Conservation (phyloP, 2,888 invertebrate genomes). For the Mimas tiliae region DNA sequence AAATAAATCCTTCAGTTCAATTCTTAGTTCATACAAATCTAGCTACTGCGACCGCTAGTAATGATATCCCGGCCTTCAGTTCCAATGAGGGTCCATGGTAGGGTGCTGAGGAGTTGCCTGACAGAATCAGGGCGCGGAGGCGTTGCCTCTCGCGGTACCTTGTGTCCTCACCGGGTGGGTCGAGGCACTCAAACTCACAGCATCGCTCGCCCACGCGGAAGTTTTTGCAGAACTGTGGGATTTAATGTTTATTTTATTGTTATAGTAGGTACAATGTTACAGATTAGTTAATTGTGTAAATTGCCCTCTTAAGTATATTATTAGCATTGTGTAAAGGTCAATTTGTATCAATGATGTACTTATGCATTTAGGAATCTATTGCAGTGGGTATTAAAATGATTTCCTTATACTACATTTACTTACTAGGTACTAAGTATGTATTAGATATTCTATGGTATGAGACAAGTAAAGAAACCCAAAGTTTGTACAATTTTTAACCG, state of each 20-base stretch:
- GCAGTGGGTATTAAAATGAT: no score
- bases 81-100: constrained; percentile 58
- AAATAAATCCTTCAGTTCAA: not conserved
- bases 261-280: not conserved
- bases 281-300: not conserved
- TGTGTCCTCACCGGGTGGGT: constrained; percentile 88
- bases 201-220: constrained; percentile 93
- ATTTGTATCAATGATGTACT: not conserved
- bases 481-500: no score
- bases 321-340: constrained; percentile 3
- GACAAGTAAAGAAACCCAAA: no score
- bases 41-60: constrained; percentile 72
- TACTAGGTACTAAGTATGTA: no score
- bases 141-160: constrained; percentile 85
- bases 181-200: constrained; percentile 95
- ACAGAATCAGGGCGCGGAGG: constrained; percentile 85
- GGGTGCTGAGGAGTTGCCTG: constrained; percentile 83
- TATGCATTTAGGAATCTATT: no score
- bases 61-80: constrained; percentile 65
- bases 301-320: not conserved
- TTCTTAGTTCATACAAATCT: constrained; percentile 64
- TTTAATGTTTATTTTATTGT: constrained; percentile 28
- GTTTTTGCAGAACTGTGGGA: constrained; percentile 91
- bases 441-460: no score
- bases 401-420: no score